phyloP scores from a whole-genome alignment of 2,888 invertebrate species.

The Malachius bipustulatus region DNA sequence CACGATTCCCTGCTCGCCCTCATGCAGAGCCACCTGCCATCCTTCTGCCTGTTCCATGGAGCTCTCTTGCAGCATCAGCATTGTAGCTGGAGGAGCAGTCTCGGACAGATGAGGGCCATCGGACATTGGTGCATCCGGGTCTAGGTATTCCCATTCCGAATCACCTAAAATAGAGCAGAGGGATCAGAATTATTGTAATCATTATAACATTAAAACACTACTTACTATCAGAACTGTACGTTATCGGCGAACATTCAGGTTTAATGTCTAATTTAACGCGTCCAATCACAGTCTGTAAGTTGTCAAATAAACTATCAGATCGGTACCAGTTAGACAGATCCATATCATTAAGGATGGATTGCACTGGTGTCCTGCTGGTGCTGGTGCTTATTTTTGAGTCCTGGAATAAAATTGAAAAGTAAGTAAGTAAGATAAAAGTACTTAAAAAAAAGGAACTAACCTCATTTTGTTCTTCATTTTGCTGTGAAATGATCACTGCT shows the following conservation, averaged over 20 bases:
- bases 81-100: no score
- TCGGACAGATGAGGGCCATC: no score
- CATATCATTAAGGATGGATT: conserved; percentile 41
- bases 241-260: conserved; percentile 43
- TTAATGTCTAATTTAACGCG: conserved; percentile 49
- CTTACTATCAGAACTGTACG: conserved; percentile 55
- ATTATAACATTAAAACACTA: conserved; percentile 15
- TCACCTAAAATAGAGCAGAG: conserved; percentile 45
- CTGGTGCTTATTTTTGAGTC: conserved; percentile 41
- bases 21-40: no score
- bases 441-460: neutral
- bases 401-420: conserved; percentile 23
- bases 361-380: conserved; percentile 25
- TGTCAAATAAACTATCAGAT: conserved; percentile 61
- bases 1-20: no score
- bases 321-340: conserved; percentile 55
- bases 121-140: conserved; percentile 44
- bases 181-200: conserved; percentile 4
- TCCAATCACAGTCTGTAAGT: conserved; percentile 57
- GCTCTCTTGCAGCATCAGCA: no score
- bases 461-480: conserved; percentile 29
- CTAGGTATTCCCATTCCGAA: conserved; percentile 64
- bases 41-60: no score
- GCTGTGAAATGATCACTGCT: conserved; percentile 47
- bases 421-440: neutral